Base-by-base conservation (phyloP, 1,140 invertebrate species). In the Dolichoris vasculosae region DNA sequence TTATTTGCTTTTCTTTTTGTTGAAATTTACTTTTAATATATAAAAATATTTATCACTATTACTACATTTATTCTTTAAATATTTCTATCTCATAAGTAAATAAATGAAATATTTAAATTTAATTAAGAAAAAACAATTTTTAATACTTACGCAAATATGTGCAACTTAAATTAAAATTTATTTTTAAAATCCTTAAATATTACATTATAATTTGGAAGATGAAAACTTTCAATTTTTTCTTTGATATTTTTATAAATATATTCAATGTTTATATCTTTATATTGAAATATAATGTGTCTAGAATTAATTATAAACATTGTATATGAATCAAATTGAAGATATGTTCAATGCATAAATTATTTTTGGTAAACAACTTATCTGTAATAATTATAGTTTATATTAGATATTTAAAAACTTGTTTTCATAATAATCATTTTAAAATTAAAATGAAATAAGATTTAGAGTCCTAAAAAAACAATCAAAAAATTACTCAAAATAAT, bases 201-300 rank as follows among this genome's bases (percentile, higher is more conserved):
- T 73, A 43, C 2, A 43, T n/a, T 43, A 73, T 43, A 71, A 71
- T 40, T 71, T 8, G 48, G 23, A 26, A 1, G n/a, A 73, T n/a
- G 11, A 11, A 43, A 43, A 73, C 43, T 2, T 43, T 71, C 11
- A 71, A 4, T 38, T 40, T 71, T 71, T 32, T 15, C 26, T 15
- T 63, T 51, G 59, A 17, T 63, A 63, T 6, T 63, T 15, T 63
- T 59, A 20, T 59, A 20, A 13, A 59, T 59, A 64, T 40, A 30
- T 71, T 43, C 43, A 3, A 73, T 35, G 35, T 67, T 73, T 71
- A 38, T 71, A n/a, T 13, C 38, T 73, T 73, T n/a, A 73, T 73
- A 9, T 13, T 73, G 26, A 17, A 43, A 43, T 43, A 43, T 0
- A 73, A 73, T 23, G 20, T 11, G 6, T 43, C 43, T 26, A 43